These are phyloP conservation scores for Acronicta leporina DNA, from an alignment of 2,888 invertebrate species.

Conservation along the genomic window DNA sequence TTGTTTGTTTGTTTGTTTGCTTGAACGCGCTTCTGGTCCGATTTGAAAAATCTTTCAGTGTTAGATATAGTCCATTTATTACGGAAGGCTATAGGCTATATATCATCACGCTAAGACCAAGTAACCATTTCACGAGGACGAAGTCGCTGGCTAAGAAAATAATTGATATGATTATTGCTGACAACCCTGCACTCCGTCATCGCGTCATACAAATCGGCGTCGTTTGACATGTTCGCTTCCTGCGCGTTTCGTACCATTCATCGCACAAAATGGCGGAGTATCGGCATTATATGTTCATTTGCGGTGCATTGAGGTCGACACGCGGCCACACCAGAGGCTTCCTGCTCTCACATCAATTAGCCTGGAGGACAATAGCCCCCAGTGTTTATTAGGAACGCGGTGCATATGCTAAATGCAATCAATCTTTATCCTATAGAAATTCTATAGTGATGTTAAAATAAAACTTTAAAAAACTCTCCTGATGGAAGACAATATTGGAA, in stretches of 20 bases:
- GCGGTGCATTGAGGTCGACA: slow-evolving; percentile 65
- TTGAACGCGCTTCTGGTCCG: too few relatives aligned
- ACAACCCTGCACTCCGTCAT: slow-evolving; percentile 56
- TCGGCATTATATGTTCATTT: slow-evolving; percentile 83
- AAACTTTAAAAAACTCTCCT: background rate
- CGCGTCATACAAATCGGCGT: slow-evolving; percentile 73
- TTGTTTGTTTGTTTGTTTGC: too few relatives aligned
- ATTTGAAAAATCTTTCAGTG: too few relatives aligned
- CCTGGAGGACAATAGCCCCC: slow-evolving; percentile 52
- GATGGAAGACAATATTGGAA: too few relatives aligned
- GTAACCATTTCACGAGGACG: too few relatives aligned
- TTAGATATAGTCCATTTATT: too few relatives aligned
- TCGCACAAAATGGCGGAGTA: slow-evolving; percentile 59
- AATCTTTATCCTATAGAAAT: slow-evolving; percentile 16
- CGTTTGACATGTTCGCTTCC: slow-evolving; percentile 75
- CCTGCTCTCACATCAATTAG: slow-evolving; percentile 80
- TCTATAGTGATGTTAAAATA: background rate
- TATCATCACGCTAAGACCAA: too few relatives aligned
- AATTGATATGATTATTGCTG: too few relatives aligned
- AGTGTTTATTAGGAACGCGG: slow-evolving; percentile 9
- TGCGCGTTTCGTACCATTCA: slow-evolving; percentile 71
- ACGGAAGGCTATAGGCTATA: too few relatives aligned
- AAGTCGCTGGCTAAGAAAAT: too few relatives aligned
- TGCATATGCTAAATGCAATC: slow-evolving; percentile 34
- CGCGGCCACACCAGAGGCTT: slow-evolving; percentile 78